Evolutionary conservation across 2,888 invertebrate species (phyloP).

Genomic region (Sinelater perroti): DNA sequence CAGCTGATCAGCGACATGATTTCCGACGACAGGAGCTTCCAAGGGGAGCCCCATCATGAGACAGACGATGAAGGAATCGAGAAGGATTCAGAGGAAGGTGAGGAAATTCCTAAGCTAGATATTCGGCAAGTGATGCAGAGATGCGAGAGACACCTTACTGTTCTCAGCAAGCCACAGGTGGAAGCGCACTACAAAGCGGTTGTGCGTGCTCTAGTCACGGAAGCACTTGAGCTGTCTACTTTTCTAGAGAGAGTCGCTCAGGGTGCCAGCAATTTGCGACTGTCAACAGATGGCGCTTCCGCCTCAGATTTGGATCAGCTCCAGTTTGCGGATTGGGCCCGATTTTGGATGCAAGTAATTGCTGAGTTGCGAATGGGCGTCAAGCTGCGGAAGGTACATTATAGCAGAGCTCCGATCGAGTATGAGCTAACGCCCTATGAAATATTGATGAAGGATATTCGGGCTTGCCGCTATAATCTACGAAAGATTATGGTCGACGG

Average conservation of each 20-base stretch:
- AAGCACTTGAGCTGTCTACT: slow-evolving; percentile 87
- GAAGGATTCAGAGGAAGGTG: slow-evolving; percentile 81
- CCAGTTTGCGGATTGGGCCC: slow-evolving; percentile 92
- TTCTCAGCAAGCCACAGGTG: slow-evolving; percentile 66
- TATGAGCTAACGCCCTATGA: slow-evolving; percentile 96
- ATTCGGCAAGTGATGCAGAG: slow-evolving; percentile 44
- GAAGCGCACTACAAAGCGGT: slow-evolving; percentile 90
- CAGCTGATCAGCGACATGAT: slow-evolving; percentile 88
- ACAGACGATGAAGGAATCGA: slow-evolving; percentile 91
- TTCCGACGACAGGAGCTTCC: slow-evolving; percentile 56
- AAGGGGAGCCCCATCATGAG: slow-evolving; percentile 61
- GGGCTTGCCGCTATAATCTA: slow-evolving; percentile 87
- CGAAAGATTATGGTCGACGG: slow-evolving; percentile 87
- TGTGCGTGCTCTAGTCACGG: slow-evolving; percentile 89
- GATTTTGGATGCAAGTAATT: slow-evolving; percentile 95
- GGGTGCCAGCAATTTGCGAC: slow-evolving; percentile 72
- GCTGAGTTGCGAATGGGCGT: slow-evolving; percentile 91
- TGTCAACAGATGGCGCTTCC: slow-evolving; percentile 69
- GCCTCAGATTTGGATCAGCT: slow-evolving; percentile 80
- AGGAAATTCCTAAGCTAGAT: slow-evolving; percentile 49
- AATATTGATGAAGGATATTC: slow-evolving; percentile 95
- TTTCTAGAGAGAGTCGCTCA: slow-evolving; percentile 86
- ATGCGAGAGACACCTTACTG: slow-evolving; percentile 49
- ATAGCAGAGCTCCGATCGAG: slow-evolving; percentile 81
- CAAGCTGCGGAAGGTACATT: slow-evolving; percentile 88